Conservation (phyloP, 2,888 invertebrate species). For the Leucophenga maculata region DNA sequence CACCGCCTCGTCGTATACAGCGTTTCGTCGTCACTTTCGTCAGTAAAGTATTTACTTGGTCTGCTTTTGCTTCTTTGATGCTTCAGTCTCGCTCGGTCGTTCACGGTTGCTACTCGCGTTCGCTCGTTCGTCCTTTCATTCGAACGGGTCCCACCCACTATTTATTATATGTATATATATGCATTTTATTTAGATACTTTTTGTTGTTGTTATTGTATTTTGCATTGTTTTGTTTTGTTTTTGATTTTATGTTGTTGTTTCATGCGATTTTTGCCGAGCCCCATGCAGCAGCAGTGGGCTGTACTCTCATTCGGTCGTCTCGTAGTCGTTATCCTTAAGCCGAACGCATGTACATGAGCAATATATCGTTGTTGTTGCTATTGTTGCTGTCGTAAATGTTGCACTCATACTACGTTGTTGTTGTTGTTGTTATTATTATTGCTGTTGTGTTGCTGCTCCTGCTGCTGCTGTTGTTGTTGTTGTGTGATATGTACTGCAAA, state of each 20-base stretch:
- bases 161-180: constrained; percentile 29
- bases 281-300: constrained; percentile 27
- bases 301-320: constrained; percentile 45
- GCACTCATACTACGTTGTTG: constrained; percentile 31
- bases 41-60: constrained; percentile 12
- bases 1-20: neutral
- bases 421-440: constrained; percentile 13
- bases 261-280: constrained; percentile 49
- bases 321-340: constrained; percentile 40
- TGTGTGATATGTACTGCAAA: neutral
- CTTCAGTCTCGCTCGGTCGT: constrained; percentile 60
- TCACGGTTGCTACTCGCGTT: constrained; percentile 47
- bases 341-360: constrained; percentile 31
- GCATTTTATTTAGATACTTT: constrained; percentile 64
- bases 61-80: neutral
- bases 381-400: constrained; percentile 42
- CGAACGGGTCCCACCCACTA: constrained; percentile 44
- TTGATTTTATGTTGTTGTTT: constrained; percentile 56
- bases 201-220: constrained; percentile 56
- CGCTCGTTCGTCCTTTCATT: constrained; percentile 57
- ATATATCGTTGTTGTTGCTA: constrained; percentile 30
- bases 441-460: constrained; percentile 43
- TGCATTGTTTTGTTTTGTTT: constrained; percentile 68
- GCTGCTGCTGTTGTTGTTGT: too few species aligned
- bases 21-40: constrained; percentile 1